Base-by-base conservation (phyloP, 2,113 vertebrate species). In the Theropithecus gelada region DNA sequence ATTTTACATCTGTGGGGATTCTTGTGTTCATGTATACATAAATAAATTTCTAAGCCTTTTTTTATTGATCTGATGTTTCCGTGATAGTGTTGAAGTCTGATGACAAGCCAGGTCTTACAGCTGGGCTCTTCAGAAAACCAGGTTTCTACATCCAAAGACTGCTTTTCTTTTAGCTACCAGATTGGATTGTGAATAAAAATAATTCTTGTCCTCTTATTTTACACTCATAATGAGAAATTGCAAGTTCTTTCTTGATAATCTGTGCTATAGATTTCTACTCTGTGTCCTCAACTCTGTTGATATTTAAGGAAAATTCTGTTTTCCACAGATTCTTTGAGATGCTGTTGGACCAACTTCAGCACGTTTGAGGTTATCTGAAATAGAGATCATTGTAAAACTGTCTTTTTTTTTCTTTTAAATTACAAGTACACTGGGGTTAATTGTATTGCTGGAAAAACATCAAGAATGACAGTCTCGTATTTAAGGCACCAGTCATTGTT, bases 161-260 rank as follows among this genome's bases (percentile, higher is more conserved):
- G 96, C 96, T 97, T 92, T 75, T 96, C 98, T 98, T 98, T 97
- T 93, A 97, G 96, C 96, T 91, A 1, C 97, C 86, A 88, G 95
- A 97, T 95, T 98, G 96, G 92, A 97, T 98, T 98, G 90, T 98
- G 98, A 98, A 98, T 98, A 98, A 98, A 96, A 98, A 90, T 95
- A 86, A 88, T 92, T 97, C 97, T 98, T 98, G 79, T 98, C 68
- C 93, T 97, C 97, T 96, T 97, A 98, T 97, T 98, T 98, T 96
- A 96, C 97, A 97, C 93, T 98, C 92, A 90, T 96, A 94, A 95
- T 98, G 94, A 98, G 88, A 94, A 94, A 94, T 93, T 95, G 88
- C 61, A 95, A 61, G 88, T 97, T 94, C 73, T 76, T 98, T 98
- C 97, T 98, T 89, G 85, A 94, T 98, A 59, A 96, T 94, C 86